Base-by-base conservation (phyloP, 2,113 vertebrate species). In the Illadopsis cleaveri region DNA sequence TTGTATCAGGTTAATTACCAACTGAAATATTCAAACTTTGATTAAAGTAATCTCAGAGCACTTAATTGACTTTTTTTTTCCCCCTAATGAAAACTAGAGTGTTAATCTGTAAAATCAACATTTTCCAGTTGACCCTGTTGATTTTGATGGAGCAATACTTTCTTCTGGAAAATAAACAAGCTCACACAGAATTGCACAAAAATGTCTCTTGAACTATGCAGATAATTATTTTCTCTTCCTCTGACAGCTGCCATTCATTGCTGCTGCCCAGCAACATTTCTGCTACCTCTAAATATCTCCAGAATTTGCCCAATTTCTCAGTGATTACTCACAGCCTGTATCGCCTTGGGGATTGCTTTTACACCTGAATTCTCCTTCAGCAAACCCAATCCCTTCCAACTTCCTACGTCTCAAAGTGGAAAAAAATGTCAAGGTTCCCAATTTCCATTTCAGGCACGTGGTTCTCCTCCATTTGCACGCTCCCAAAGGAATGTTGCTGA, bases 1-100 rank as follows among this genome's bases (percentile, higher is more conserved):
- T 42, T 54, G 13, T 80, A 54, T 51, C 56, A 60, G 14, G n/a
- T 92, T 96, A 96, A 94, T 92, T 96, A 95, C 87, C 7, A 24
- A 62, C 15, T 66, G 51, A 91, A 92, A 92, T 86, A 56, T 40
- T 93, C 62, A 42, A 91, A 30, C 82, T 95, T 92, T 94, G 87
- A 81, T 93, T 93, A 80, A 93, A 78, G 69, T 33, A 5, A 17
- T 86, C 65, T 68, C 69, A 83, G 40, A 81, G n/a, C 21, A 90
- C 56, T 93, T 83, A 85, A 95, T 38, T 71, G 30, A 54, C 2
- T 44, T 50, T 20, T 73, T 83, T 54, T 33, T 73, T 84, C 48
- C 22, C 23, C 33, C 70, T 86, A 83, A 77, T 47, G 31, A 86
- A 92, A 89, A 83, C 75, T 28, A 1, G 3, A 82, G 33, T 42